Percentiles rank a stretch among this genome's conserved stretches.
These are phyloP conservation scores for Euclidia mi DNA, from an alignment of 2,888 invertebrate genomes.

Conservation along the genomic window DNA sequence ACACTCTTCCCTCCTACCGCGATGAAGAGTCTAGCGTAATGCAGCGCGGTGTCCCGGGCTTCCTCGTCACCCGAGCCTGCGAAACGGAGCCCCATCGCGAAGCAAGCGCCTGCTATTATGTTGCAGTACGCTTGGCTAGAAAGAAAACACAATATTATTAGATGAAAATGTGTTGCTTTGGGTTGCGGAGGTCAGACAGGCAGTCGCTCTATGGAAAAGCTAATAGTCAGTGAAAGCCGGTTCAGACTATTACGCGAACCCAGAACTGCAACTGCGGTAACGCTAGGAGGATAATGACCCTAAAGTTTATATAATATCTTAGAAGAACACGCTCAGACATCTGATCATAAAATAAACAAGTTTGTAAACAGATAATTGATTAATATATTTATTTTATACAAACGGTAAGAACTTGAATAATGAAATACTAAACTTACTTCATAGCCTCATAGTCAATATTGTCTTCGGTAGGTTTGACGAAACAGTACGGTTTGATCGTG, in stretches of 20 bases:
- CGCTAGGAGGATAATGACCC: no score
- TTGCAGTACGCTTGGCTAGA: constrained; percentile 99
- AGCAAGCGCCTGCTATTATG: constrained; percentile 98
- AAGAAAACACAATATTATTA: no score
- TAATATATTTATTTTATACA: no score
- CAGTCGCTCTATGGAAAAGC: no score
- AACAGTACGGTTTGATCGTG: constrained; percentile 93
- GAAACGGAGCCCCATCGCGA: constrained; percentile 97
- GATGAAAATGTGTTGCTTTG: no score
- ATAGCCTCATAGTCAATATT: constrained; percentile 97
- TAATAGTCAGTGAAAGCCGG: no score
- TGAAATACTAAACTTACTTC: constrained; percentile 92
- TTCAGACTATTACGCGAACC: no score
- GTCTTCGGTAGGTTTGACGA: constrained; percentile 92
- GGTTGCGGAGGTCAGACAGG: constrained; percentile 7
- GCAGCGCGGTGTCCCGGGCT: constrained; percentile 94
- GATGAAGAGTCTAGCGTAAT: constrained; percentile 93
- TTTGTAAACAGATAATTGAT: no score
- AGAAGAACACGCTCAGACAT: no score
- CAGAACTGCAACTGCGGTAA: no score
- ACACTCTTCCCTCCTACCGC: constrained; percentile 92
- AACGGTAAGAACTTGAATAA: not conserved
- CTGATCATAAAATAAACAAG: no score
- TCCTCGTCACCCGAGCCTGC: constrained; percentile 97
- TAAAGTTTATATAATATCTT: no score